These are phyloP conservation scores for Dreissena polymorpha DNA, from an alignment of 1,140 invertebrate genomes.

Conservation along the genomic window DNA sequence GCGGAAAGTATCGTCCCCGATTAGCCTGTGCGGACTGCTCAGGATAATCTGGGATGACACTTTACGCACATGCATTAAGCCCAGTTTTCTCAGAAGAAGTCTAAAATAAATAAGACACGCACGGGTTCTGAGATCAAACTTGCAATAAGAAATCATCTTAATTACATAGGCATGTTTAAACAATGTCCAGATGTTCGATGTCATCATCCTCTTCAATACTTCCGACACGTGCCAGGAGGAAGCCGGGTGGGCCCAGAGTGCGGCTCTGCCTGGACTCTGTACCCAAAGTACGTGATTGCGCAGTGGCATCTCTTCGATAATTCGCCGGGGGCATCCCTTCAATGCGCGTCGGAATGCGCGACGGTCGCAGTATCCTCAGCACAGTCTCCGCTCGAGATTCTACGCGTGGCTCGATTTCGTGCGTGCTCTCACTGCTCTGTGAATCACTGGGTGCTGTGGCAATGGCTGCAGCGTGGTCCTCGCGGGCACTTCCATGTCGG, in stretches of 20 bases:
- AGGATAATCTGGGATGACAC: too few relatives aligned
- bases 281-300: not conserved
- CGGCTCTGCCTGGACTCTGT: not conserved
- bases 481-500: not conserved
- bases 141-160: not conserved
- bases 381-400: slow-evolving; percentile 25
- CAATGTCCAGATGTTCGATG: slow-evolving; percentile 8
- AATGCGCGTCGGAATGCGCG: slow-evolving; percentile 24
- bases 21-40: too few relatives aligned
- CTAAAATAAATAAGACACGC: too few relatives aligned
- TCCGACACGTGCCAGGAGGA: not conserved
- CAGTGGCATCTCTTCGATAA: not conserved
- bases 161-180: not conserved
- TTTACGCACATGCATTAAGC: too few relatives aligned
- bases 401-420: not conserved
- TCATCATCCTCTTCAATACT: not conserved
- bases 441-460: not conserved
- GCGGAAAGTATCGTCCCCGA: too few relatives aligned
- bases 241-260: too few relatives aligned
- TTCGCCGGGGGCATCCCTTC: not conserved
- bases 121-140: too few relatives aligned
- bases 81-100: too few relatives aligned
- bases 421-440: not conserved
- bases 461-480: not conserved
- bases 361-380: slow-evolving; percentile 15